A percentile compares a stretch with the other conserved stretches of the same genome.
phyloP scores from a whole-genome alignment of 2,113 vertebrate genomes.

The Pomatorhinus ruficollis region DNA sequence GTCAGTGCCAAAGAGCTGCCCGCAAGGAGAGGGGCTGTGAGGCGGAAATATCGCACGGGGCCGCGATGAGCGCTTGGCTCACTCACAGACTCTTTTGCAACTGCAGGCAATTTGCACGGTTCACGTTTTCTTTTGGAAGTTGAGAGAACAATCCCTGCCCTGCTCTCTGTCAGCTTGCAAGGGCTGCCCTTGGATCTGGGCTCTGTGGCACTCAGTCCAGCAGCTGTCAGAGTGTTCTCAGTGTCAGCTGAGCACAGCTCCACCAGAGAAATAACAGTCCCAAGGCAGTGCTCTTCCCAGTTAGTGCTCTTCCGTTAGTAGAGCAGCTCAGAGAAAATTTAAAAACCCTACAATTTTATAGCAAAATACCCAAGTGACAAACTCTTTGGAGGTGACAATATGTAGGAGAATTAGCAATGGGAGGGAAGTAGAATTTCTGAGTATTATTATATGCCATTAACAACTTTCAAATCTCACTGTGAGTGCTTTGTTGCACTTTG shows the following conservation, averaged over 20 bases:
- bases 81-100: neutral
- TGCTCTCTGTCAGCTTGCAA: neutral
- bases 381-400: slow-evolving; percentile 40
- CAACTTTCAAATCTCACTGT: slow-evolving; percentile 57
- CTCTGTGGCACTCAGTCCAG: neutral
- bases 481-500: neutral
- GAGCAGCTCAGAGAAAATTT: neutral
- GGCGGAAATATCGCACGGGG: rapidly evolving
- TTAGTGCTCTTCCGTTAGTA: rapidly evolving
- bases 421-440: neutral
- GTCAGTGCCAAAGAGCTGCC: neutral
- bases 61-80: neutral
- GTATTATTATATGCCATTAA: slow-evolving; percentile 42
- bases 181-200: neutral
- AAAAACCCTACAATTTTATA: neutral
- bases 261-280: neutral
- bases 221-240: neutral
- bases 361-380: slow-evolving; percentile 15
- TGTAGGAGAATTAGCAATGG: slow-evolving; percentile 47
- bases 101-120: neutral
- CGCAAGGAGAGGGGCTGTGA: neutral
- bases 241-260: neutral
- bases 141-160: neutral
- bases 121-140: neutral
- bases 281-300: neutral